phyloP scores from a whole-genome alignment of 2,797 vertebrate species.

The Manis pentadactyla region DNA sequence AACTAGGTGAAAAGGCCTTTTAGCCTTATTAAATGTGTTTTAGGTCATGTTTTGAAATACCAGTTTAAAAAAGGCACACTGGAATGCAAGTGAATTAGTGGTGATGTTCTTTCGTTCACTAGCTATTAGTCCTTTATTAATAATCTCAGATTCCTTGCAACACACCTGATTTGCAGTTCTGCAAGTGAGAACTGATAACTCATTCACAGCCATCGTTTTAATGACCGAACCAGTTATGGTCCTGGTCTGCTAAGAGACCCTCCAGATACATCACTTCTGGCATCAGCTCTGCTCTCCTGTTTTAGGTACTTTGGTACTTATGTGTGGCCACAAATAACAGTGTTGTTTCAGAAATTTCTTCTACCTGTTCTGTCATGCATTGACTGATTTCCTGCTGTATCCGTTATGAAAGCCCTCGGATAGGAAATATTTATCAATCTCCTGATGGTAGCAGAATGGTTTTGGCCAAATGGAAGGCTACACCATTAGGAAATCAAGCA shows the following conservation, averaged over 20 bases:
- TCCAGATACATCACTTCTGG: neutral
- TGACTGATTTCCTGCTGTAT: neutral
- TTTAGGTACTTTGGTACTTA: neutral
- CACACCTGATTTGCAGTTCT: neutral
- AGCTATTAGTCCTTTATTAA: neutral
- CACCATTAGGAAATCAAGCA: neutral
- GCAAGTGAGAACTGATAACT: too few relatives aligned
- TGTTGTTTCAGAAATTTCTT: neutral
- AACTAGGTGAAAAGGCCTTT: neutral
- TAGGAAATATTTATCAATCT: neutral
- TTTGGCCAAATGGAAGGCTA: neutral
- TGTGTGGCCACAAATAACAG: neutral
- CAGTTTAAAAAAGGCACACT: neutral
- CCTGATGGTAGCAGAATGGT: neutral
- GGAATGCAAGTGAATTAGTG: neutral
- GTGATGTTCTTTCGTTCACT: neutral
- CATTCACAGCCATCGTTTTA: too few relatives aligned
- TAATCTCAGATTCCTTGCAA: neutral
- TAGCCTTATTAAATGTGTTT: neutral
- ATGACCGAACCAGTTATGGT: rapidly evolving
- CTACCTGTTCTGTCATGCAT: too few relatives aligned
- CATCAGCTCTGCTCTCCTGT: neutral
- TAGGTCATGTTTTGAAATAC: neutral
- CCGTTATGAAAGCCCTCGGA: neutral
- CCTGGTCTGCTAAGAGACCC: neutral